phyloP scores from a whole-genome alignment of 2,888 invertebrate species.

The Athrips mouffetella region DNA sequence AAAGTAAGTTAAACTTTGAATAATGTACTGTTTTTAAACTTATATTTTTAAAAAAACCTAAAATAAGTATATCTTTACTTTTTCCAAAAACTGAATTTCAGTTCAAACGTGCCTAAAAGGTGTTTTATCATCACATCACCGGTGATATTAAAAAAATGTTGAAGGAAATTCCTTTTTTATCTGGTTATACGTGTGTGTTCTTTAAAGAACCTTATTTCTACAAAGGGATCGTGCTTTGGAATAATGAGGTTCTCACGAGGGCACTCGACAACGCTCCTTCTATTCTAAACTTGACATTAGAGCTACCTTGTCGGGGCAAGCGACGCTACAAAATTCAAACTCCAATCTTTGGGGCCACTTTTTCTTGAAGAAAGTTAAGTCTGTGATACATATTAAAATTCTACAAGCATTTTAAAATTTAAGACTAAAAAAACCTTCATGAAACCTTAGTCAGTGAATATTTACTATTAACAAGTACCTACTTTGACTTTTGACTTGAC shows the following conservation, averaged over 20 bases:
- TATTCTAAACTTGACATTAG: conserved; percentile 65
- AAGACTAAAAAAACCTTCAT: too few relatives aligned
- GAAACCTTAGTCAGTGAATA: too few relatives aligned
- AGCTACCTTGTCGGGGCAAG: conserved; percentile 40
- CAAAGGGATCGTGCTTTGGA: conserved; percentile 72
- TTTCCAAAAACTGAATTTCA: too few relatives aligned
- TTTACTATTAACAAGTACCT: too few relatives aligned
- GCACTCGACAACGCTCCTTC: conserved; percentile 54
- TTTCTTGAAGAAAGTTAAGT: conserved; percentile 1
- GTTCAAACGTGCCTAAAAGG: conserved; percentile 1
- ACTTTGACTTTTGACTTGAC: too few relatives aligned
- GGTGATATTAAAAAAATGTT: conserved; percentile 12
- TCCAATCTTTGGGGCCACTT: conserved; percentile 9
- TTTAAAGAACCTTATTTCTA: conserved; percentile 75
- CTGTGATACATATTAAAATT: neutral
- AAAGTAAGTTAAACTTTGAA: too few relatives aligned
- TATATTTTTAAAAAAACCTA: too few relatives aligned
- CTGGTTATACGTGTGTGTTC: conserved; percentile 53
- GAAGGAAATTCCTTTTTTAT: conserved; percentile 21
- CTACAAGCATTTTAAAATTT: too few relatives aligned
- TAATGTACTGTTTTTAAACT: too few relatives aligned
- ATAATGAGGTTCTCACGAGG: conserved; percentile 69
- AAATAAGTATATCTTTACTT: too few relatives aligned
- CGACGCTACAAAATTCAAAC: conserved; percentile 27
- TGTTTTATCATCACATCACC: conserved; percentile 4